phyloP scores from a whole-genome alignment of 2,797 vertebrate species.

The Varecia variegata region DNA sequence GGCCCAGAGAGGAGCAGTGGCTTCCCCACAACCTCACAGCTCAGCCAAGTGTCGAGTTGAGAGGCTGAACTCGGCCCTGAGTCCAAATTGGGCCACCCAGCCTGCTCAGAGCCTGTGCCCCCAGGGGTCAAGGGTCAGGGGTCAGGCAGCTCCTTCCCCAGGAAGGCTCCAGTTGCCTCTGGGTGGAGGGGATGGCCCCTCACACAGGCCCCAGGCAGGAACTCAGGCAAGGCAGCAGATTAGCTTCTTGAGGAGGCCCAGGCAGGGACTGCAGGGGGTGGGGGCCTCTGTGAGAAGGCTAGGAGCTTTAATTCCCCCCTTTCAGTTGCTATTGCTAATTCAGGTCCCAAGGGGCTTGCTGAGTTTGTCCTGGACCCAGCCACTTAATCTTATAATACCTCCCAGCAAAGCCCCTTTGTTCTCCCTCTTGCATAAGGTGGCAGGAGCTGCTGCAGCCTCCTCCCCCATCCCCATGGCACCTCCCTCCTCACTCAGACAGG shows the following conservation, averaged over 20 bases:
- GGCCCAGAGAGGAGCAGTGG: neutral
- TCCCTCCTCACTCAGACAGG: neutral
- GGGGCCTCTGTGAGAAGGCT: neutral
- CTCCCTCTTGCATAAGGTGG: constrained; percentile 63
- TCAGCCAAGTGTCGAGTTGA: neutral
- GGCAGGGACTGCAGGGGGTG: neutral
- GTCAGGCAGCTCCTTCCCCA: constrained; percentile 62
- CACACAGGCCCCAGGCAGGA: constrained; percentile 49
- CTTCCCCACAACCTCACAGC: neutral
- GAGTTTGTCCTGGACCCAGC: constrained; percentile 64
- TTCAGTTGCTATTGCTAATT: constrained; percentile 68
- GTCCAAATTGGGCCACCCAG: constrained; percentile 74
- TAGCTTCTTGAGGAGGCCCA: constrained; percentile 53
- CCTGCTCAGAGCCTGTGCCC: constrained; percentile 39
- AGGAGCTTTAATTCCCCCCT: constrained; percentile 64
- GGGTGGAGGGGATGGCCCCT: constrained; percentile 24
- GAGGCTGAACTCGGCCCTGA: neutral
- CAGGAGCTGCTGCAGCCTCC: neutral
- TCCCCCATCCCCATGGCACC: neutral
- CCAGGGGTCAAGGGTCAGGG: constrained; percentile 60
- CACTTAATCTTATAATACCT: constrained; percentile 76
- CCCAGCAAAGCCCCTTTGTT: constrained; percentile 75
- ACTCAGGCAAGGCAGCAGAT: constrained; percentile 60
- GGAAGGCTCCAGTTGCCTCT: constrained; percentile 40
- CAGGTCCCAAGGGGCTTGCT: constrained; percentile 74